Base-by-base conservation (phyloP, 2,888 invertebrate species). In the Philonicus albiceps region DNA sequence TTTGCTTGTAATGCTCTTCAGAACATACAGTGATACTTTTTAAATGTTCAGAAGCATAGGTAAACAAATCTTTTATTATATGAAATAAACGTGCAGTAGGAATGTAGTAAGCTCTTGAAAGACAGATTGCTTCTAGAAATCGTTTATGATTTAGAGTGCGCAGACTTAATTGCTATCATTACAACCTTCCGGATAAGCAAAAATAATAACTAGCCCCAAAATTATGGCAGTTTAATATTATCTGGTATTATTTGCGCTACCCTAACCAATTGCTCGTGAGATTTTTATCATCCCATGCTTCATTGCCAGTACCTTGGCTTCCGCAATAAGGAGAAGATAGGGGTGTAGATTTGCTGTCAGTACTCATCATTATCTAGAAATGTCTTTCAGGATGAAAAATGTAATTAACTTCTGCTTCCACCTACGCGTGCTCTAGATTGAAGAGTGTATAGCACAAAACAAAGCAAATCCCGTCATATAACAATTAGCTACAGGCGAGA, bases 401-500 rank as follows among this genome's bases (percentile, higher is more conserved):
- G 72, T 83, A 83, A 83, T 83, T 83, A 83, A 72, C 34, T 72
- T 83, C 83, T 64, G 64, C 34, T 83, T 11, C 22, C 64, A 22
- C 37, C 30, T 64, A 83, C 22, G 37, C 34, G 64, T 40, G 83
- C 13, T 64, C 3, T 64, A 37, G 83, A 43, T 16, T 43, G 40
- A 22, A 11, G 19, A 27, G 7, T 64, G 55, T 19, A 34, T 64
- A 30, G 37, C 37, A 13, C 30, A 83, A 83, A 83, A 83, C 83
- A 83, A 83, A 83, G 40, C 16, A 64, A 34, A 64, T 22, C 64
- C 83, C 64, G 83, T 64, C 72, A 40, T 83, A 83, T 55, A 83
- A 83, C 83, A 83, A 83, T 83, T 83, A 83, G 83, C 83, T 40
- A 37, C 22, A 72, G 83, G 83, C 64, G 64, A 64, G 64, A 64